Conservation (phyloP, 2,797 vertebrate genomes). For the Parotocinclus haroldoi region DNA sequence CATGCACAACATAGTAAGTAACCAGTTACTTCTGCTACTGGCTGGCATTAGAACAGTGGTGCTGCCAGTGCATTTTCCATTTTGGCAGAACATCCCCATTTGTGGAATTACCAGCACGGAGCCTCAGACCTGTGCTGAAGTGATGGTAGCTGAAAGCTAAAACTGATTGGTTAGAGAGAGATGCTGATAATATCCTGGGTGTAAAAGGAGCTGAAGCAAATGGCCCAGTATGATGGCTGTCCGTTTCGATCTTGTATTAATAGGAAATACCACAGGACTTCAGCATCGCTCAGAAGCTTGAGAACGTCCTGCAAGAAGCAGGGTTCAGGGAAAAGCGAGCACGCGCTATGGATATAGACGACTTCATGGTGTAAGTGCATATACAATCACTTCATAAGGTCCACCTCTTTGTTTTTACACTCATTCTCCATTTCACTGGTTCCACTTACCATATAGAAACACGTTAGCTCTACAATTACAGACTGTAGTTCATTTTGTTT, state of each 20-base stretch:
- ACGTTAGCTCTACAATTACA: too few species aligned
- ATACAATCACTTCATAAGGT: neutral
- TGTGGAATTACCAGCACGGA: too few species aligned
- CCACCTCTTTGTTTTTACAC: too few species aligned
- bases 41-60: neutral
- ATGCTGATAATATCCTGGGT: too few species aligned
- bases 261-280: slow-evolving; percentile 88
- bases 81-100: too few species aligned
- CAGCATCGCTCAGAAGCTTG: slow-evolving; percentile 86
- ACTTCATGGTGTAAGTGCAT: slow-evolving; percentile 88
- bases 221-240: neutral
- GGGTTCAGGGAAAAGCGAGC: slow-evolving; percentile 88
- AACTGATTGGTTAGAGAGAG: too few species aligned
- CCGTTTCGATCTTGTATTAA: slow-evolving; percentile 29
- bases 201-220: too few species aligned
- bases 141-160: too few species aligned
- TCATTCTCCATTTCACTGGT: too few species aligned
- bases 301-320: slow-evolving; percentile 78
- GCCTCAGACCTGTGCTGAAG: too few species aligned
- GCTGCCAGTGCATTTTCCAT: neutral
- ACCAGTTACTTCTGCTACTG: neutral
- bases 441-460: too few species aligned
- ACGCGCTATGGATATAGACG: slow-evolving; percentile 93
- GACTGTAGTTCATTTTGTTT: too few species aligned
- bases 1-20: slow-evolving; percentile 83